Conservation (phyloP, 2,888 invertebrate genomes). For the Drosophila pseudotakahashii region DNA sequence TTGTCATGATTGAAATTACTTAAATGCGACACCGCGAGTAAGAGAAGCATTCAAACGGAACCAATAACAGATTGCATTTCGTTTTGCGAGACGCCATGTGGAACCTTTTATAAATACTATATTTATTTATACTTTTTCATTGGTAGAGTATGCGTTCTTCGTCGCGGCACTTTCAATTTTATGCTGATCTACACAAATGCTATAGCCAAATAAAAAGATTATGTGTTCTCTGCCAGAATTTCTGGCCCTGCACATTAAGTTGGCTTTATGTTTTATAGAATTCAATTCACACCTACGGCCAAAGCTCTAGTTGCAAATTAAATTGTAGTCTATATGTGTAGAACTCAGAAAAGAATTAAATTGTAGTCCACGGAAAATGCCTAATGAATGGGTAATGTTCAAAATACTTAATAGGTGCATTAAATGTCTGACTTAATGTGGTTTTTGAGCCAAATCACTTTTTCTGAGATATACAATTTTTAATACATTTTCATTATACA, state of each 20-base stretch:
- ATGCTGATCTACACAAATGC: not conserved
- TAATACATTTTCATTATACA: not conserved
- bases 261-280: conserved; percentile 8
- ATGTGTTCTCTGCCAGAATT: conserved; percentile 4
- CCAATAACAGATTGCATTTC: conserved; percentile 20
- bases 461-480: not conserved
- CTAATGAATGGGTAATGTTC: no score
- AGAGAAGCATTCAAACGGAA: conserved; percentile 15
- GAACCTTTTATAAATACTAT: conserved; percentile 6
- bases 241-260: conserved; percentile 37
- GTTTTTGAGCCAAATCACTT: not conserved
- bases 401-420: not conserved
- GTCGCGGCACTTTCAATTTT: not conserved
- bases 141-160: conserved; percentile 11
- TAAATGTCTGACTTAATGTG: not conserved
- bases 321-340: not conserved
- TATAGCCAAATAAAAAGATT: conserved; percentile 12
- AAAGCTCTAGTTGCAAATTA: no score
- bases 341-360: not conserved
- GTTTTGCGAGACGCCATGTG: conserved; percentile 1
- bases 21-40: not conserved
- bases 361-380: not conserved
- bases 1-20: conserved; percentile 20
- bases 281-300: not conserved
- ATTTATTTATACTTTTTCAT: not conserved